A percentile compares a stretch with the other conserved stretches of the same genome.
These are phyloP conservation scores for Notolabrus celidotus DNA, from an alignment of 2,797 vertebrate genomes.

Conservation along the genomic window DNA sequence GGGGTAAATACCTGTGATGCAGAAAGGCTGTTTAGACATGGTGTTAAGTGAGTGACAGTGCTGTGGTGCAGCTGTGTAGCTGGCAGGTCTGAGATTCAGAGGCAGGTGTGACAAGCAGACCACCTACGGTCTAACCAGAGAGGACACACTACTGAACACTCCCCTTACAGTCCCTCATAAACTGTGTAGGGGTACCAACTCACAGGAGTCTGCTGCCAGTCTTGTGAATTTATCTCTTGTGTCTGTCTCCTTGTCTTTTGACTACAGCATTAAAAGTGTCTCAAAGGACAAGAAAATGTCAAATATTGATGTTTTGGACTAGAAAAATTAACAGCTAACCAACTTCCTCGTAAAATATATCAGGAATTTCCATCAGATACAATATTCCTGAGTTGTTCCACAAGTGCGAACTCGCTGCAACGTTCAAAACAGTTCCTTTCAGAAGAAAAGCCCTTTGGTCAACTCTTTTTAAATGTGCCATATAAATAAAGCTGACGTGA, in stretches of 20 bases:
- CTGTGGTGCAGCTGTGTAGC: conserved; percentile 72
- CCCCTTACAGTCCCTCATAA: conserved; percentile 66
- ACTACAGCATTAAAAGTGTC: background rate
- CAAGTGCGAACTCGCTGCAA: no score
- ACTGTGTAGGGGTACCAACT: conserved; percentile 72
- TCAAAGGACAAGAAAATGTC: background rate
- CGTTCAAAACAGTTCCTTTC: no score
- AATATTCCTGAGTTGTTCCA: no score
- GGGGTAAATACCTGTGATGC: conserved; percentile 61
- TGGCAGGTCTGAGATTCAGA: conserved; percentile 40
- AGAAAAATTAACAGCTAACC: no score
- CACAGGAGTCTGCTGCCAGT: conserved; percentile 47
- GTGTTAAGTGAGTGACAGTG: conserved; percentile 75
- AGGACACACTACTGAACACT: conserved; percentile 62
- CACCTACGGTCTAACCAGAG: conserved; percentile 67
- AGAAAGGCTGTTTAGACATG: conserved; percentile 62
- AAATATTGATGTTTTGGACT: no score
- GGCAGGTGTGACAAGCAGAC: conserved; percentile 75
- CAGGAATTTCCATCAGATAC: no score
- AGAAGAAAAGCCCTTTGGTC: no score
- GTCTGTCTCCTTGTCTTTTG: conserved; percentile 38
- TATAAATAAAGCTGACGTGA: no score
- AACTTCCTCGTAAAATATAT: no score
- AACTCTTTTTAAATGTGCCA: no score
- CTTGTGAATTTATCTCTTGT: conserved; percentile 23